These are phyloP conservation scores for Lethenteron camtschaticum DNA, from an alignment of 2,113 vertebrate genomes.

Conservation along the genomic window DNA sequence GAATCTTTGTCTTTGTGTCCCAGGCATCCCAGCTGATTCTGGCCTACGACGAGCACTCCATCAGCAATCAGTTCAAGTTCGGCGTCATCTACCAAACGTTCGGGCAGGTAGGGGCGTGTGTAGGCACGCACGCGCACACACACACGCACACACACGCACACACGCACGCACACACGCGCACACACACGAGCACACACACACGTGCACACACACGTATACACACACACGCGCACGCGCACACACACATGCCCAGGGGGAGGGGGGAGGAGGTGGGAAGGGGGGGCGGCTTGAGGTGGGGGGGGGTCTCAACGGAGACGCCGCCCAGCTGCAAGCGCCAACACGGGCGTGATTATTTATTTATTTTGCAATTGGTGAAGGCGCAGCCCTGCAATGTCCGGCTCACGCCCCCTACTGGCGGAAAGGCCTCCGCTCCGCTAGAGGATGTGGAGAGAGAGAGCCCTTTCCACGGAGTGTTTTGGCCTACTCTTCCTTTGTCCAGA, in stretches of 20 bases:
- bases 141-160: neutral
- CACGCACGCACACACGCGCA: neutral
- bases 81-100: constrained; percentile 69
- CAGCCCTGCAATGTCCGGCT: no score
- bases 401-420: no score
- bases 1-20: constrained; percentile 9
- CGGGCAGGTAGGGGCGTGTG: constrained; percentile 40
- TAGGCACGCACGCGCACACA: neutral
- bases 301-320: no score
- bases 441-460: no score
- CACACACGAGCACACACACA: neutral
- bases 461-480: no score
- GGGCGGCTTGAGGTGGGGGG: no score
- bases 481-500: no score
- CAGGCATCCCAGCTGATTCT: constrained; percentile 82
- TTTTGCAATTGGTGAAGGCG: no score
- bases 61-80: constrained; percentile 86
- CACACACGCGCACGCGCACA: neutral
- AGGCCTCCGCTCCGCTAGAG: no score
- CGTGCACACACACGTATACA: neutral
- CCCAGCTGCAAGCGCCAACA: no score
- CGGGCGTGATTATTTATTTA: no score
- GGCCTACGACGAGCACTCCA: constrained; percentile 66
- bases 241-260: neutral
- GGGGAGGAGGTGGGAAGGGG: no score